These are phyloP conservation scores for Hydractinia echinata DNA, from an alignment of 30 jellyfish, hydroid and myxozoan genomes.

Conservation along the genomic window DNA sequence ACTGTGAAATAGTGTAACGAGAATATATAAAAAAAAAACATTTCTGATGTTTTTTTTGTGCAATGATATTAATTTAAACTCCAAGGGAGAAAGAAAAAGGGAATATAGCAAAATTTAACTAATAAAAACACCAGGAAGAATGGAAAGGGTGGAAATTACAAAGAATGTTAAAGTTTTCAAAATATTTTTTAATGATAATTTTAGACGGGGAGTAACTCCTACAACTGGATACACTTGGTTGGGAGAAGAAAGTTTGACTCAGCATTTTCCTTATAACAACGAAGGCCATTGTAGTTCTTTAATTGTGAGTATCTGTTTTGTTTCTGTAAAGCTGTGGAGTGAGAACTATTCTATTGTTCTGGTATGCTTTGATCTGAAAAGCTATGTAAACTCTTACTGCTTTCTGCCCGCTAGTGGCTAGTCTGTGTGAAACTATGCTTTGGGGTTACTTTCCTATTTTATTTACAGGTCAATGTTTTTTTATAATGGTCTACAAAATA, in stretches of 20 bases:
- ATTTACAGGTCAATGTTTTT: neutral
- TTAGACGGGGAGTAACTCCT: conserved; percentile 38
- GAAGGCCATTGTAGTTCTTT: conserved; percentile 22
- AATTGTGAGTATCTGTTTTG: neutral
- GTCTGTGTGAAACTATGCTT: too few relatives aligned
- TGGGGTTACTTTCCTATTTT: too few relatives aligned
- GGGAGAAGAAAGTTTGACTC: conserved; percentile 35
- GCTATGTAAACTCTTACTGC: neutral
- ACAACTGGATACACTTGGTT: conserved; percentile 43
- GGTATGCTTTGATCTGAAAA: neutral
- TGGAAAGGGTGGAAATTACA: too few relatives aligned
- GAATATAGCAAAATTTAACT: too few relatives aligned
- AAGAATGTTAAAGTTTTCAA: neutral
- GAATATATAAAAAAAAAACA: too few relatives aligned
- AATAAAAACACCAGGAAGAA: too few relatives aligned
- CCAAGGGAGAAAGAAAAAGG: too few relatives aligned
- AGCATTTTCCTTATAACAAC: conserved; percentile 38
- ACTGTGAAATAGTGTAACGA: too few relatives aligned
- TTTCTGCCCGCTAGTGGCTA: too few relatives aligned
- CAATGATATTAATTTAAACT: too few relatives aligned
- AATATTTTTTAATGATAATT: neutral
- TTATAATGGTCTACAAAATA: neutral
- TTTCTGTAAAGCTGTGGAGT: neutral
- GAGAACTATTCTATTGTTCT: neutral
- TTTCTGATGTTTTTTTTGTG: too few relatives aligned